Conservation (phyloP, 2,113 vertebrate genomes). For the Panurus biarmicus region DNA sequence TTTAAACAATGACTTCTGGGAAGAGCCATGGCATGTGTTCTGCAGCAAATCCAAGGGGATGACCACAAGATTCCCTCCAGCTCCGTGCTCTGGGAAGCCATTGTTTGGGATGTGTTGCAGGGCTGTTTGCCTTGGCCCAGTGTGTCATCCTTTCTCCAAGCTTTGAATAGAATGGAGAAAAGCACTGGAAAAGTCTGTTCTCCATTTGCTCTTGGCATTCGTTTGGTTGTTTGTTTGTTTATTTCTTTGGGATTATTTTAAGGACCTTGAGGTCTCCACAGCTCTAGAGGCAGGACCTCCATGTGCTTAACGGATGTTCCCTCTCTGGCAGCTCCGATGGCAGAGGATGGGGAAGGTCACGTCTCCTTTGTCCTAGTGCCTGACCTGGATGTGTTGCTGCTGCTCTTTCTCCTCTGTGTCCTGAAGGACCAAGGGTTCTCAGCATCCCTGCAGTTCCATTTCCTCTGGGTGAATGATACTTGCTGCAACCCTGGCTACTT, state of each 20-base stretch:
- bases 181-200: constrained; percentile 42
- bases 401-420: not conserved
- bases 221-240: constrained; percentile 45
- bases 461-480: fast-evolving
- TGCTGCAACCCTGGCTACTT: not conserved
- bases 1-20: constrained; percentile 44
- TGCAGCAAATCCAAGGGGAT: constrained; percentile 33
- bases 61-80: constrained; percentile 58
- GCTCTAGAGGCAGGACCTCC: not conserved
- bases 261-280: constrained; percentile 28
- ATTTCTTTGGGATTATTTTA: constrained; percentile 49
- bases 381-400: not conserved
- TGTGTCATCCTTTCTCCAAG: constrained; percentile 25
- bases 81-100: constrained; percentile 44
- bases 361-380: fast-evolving
- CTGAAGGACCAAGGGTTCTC: not conserved
- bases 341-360: not conserved
- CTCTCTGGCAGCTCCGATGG: fast-evolving
- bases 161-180: constrained; percentile 43
- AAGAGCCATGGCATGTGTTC: constrained; percentile 36
- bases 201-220: constrained; percentile 39
- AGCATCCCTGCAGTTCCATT: not conserved
- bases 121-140: constrained; percentile 60
- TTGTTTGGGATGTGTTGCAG: constrained; percentile 51
- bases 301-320: not conserved